Evolutionary conservation across 2,113 vertebrate genomes (phyloP), one percentile per base, ranked within the genome.

Genomic region (Labeo catla): DNA sequence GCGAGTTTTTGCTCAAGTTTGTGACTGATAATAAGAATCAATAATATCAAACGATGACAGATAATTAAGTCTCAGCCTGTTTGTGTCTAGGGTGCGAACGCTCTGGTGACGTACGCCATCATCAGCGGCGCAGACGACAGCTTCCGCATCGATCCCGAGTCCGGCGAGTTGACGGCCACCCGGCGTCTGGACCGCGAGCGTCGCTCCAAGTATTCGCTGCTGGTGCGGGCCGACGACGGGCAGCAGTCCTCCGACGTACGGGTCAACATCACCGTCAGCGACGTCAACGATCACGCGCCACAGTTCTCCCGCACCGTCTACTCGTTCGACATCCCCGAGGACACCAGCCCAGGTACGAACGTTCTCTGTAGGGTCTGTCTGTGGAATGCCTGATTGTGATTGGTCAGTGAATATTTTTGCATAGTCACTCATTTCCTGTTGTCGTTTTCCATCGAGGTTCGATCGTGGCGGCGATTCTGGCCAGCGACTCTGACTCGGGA

Each of bases 101-200:
- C 98, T 52, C 93, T 99, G 0, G 97, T 99, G 83, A 99, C 98
- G 0, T 99, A 99, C 88, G 96, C 97, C 7, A 99, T 99, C 88
- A 96, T 99, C 91, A 99, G 97, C 0, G 98, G 98, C 0, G 97
- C 98, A 0, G 98, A 99, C 12, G 97, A 99, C 87, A 99, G 97
- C 86, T 99, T 99, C 90, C 96, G 96, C 6, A 94, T 99, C 0
- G 98, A 99, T 91, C 98, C 98, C 0, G 96, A 99, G 77, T 99
- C 98, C 0, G 98, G 98, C 1, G 98, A 99, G 43, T 94, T 99
- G 88, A 96, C 97, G 3, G 98, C 98, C 43, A 98, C 97, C 74
- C 95, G 92, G 91, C 95, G 96, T 52, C 92, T 99, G 91, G 98
- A 99, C 92, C 92, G 98, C 4, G 98, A 99, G 81, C 96, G 96